Conservation (phyloP, 2,888 invertebrate genomes). For the Cryptocephalus moraei region DNA sequence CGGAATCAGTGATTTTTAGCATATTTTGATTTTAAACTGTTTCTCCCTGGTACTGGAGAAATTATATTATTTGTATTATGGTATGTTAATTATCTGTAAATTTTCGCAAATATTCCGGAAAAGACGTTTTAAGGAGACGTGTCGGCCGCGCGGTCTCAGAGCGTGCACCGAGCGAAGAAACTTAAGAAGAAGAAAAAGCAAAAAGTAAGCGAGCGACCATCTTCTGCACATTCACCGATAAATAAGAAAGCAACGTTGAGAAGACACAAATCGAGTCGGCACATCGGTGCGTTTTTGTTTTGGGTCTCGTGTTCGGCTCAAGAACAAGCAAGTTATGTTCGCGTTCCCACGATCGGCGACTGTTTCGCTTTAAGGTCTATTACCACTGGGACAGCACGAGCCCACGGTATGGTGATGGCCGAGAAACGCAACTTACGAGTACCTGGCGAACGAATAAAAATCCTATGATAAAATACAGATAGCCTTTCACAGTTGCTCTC, state of each 20-base stretch:
- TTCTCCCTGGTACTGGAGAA: too few relatives aligned
- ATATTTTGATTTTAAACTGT: too few relatives aligned
- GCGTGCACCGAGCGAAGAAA: background rate
- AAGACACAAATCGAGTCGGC: slow-evolving; percentile 9
- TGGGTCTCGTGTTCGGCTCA: slow-evolving; percentile 8
- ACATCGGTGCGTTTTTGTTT: slow-evolving; percentile 15
- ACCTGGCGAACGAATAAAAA: background rate
- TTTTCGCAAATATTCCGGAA: too few relatives aligned
- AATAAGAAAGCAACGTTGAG: slow-evolving; percentile 1
- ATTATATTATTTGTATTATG: too few relatives aligned
- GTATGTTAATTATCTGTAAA: too few relatives aligned
- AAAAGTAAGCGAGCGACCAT: background rate
- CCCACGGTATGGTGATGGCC: slow-evolving; percentile 14
- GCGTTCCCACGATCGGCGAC: slow-evolving; percentile 31
- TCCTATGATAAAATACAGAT: background rate
- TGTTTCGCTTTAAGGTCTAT: slow-evolving; percentile 17
- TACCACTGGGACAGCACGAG: slow-evolving; percentile 21
- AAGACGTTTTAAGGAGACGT: too few relatives aligned
- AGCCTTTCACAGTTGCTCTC: background rate
- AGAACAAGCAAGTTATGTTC: slow-evolving; percentile 17
- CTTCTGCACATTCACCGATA: slow-evolving; percentile 1
- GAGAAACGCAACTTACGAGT: slow-evolving; percentile 4
- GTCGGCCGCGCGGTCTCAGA: slow-evolving; percentile 1
- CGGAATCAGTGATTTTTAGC: too few relatives aligned
- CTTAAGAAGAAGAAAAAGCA: background rate